Evolutionary conservation across 2,888 invertebrate species (phyloP).

Genomic region (Hydraecia micacea): DNA sequence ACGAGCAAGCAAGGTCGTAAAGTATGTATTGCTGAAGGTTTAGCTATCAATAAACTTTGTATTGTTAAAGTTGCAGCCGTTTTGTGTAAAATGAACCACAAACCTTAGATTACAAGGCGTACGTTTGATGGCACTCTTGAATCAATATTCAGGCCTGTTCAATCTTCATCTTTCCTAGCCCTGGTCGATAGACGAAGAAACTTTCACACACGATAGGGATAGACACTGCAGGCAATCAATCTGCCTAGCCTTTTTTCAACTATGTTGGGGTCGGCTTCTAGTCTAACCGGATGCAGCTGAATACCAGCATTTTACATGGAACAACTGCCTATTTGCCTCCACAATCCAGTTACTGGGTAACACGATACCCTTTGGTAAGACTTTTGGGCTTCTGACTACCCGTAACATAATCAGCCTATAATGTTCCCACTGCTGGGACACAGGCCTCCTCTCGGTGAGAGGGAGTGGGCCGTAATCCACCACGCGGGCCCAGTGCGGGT

Average conservation of each 20-base stretch:
- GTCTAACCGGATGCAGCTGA: not conserved
- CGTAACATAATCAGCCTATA: too few species aligned
- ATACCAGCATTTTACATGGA: not conserved
- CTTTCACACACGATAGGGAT: not conserved
- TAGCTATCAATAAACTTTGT: constrained; percentile 57
- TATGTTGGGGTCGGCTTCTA: not conserved
- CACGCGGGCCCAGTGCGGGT: too few species aligned
- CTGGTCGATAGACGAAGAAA: not conserved
- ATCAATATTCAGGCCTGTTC: constrained; percentile 12
- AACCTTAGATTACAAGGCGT: constrained; percentile 11
- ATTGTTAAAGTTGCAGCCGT: constrained; percentile 42
- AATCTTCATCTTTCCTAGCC: constrained; percentile 7
- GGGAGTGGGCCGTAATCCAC: too few species aligned
- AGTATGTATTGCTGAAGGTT: constrained; percentile 43
- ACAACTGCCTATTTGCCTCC: not conserved
- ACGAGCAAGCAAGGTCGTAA: constrained; percentile 56
- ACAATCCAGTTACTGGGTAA: not conserved
- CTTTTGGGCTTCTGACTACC: not conserved
- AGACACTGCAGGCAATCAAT: not conserved
- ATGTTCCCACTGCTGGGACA: too few species aligned
- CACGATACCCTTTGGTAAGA: not conserved
- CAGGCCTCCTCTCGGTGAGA: too few species aligned
- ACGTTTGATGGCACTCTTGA: constrained; percentile 3
- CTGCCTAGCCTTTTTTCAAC: not conserved
- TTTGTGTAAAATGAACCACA: constrained; percentile 25